Evolutionary conservation across 1,140 invertebrate species (phyloP).

Genomic region (Rhagoletis zephyria): DNA sequence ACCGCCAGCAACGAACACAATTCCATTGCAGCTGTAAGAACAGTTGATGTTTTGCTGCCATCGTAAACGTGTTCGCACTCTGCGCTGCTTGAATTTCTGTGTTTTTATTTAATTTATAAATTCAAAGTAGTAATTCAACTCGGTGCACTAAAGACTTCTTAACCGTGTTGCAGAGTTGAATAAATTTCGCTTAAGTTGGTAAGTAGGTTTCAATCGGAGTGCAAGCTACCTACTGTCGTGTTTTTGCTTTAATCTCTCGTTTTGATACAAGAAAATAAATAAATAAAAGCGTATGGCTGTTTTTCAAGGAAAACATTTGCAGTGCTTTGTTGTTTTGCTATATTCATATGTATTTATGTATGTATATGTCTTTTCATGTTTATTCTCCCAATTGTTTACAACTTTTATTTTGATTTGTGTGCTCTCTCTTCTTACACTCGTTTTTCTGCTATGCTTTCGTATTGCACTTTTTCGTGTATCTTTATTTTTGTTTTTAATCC

Average conservation of each 20-base stretch:
- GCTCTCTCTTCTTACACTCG: neutral
- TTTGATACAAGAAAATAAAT: neutral
- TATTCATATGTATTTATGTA: neutral
- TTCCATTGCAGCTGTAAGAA: slow-evolving; percentile 33
- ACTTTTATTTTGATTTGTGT: neutral
- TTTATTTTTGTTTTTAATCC: neutral
- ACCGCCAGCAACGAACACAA: neutral
- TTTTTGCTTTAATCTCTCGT: neutral
- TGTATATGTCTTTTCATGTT: neutral
- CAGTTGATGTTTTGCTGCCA: slow-evolving; percentile 44
- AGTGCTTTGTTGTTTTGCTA: slow-evolving; percentile 31
- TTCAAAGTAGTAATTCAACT: neutral
- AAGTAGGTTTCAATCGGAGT: neutral
- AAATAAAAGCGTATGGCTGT: neutral
- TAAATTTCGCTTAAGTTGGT: slow-evolving; percentile 36
- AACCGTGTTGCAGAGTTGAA: neutral
- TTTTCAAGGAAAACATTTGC: neutral
- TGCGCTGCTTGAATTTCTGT: slow-evolving; percentile 3
- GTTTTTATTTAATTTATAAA: neutral
- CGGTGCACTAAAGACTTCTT: neutral
- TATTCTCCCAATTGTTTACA: slow-evolving; percentile 35
- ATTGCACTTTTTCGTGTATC: neutral
- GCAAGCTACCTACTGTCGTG: neutral
- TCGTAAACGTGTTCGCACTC: slow-evolving; percentile 35
- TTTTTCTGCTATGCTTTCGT: neutral